These are phyloP conservation scores for Pammene aurita DNA, from an alignment of 2,888 invertebrate genomes.

Conservation along the genomic window DNA sequence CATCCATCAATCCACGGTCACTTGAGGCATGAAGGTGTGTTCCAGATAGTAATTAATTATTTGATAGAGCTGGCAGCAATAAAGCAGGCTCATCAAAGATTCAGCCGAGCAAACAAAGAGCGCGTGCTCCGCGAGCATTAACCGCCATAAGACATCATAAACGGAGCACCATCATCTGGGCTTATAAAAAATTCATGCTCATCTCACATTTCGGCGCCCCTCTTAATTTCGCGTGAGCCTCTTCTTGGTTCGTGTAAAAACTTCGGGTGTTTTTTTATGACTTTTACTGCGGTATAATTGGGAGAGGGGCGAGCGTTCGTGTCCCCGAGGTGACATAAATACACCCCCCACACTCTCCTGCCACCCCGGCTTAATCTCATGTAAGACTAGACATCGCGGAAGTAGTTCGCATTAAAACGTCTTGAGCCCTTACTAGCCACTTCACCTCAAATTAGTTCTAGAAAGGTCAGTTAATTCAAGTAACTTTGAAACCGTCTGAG, in stretches of 20 bases:
- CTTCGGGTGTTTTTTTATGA: conserved; percentile 84
- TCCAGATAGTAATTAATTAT: conserved; percentile 74
- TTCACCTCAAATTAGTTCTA: conserved; percentile 59
- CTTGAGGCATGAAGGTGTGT: conserved; percentile 26
- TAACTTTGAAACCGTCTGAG: too few relatives aligned
- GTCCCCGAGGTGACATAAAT: conserved; percentile 84
- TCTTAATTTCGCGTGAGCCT: conserved; percentile 83
- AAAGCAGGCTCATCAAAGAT: conserved; percentile 79
- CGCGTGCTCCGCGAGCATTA: conserved; percentile 78
- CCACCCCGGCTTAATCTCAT: conserved; percentile 79
- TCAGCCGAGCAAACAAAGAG: conserved; percentile 73
- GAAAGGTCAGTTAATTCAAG: conserved; percentile 26
- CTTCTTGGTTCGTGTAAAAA: conserved; percentile 83
- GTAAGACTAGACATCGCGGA: conserved; percentile 73
- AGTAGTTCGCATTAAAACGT: conserved; percentile 70
- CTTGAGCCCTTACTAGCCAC: conserved; percentile 51
- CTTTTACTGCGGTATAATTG: conserved; percentile 84
- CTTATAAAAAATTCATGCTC: conserved; percentile 84
- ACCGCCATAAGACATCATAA: conserved; percentile 82
- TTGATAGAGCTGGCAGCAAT: conserved; percentile 70
- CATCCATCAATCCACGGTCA: conserved; percentile 25
- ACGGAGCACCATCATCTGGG: conserved; percentile 82
- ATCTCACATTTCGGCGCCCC: conserved; percentile 84
- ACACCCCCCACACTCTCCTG: conserved; percentile 72
- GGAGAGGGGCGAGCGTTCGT: conserved; percentile 78